Conservation (phyloP, 2,797 vertebrate species). For the Brachymystax lenok region DNA sequence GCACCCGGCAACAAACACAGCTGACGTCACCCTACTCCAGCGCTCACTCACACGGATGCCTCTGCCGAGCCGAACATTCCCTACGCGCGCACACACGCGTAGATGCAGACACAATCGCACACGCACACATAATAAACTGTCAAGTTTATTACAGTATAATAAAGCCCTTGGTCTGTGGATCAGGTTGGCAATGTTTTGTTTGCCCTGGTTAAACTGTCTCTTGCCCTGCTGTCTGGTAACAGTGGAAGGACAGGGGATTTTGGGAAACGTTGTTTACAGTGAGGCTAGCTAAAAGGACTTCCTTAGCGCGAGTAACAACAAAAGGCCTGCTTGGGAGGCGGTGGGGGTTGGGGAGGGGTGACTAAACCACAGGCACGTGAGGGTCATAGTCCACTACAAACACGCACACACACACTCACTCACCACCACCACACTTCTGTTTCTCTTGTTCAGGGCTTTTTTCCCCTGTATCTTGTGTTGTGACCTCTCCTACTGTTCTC, state of each 20-base stretch:
- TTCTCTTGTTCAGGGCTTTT: slow-evolving; percentile 12
- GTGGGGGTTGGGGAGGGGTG: neutral
- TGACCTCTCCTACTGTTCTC: neutral
- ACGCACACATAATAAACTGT: no score
- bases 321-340: slow-evolving; percentile 7
- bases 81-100: slow-evolving; percentile 15
- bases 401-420: neutral
- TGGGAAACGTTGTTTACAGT: neutral
- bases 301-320: neutral
- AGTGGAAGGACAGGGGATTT: neutral
- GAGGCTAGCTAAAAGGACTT: neutral
- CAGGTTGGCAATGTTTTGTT: slow-evolving; percentile 2
- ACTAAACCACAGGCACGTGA: slow-evolving; percentile 21
- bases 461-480: neutral
- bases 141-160: slow-evolving; percentile 12
- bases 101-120: slow-evolving; percentile 23
- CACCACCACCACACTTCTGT: slow-evolving; percentile 8
- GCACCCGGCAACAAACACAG: slow-evolving; percentile 9
- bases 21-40: neutral
- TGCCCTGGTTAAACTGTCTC: neutral
- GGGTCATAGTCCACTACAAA: neutral
- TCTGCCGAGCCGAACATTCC: neutral
- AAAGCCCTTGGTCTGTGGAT: neutral
- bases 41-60: neutral
- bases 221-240: neutral